phyloP scores from a whole-genome alignment of 1,140 invertebrate genomes.

The Apis dorsata region DNA sequence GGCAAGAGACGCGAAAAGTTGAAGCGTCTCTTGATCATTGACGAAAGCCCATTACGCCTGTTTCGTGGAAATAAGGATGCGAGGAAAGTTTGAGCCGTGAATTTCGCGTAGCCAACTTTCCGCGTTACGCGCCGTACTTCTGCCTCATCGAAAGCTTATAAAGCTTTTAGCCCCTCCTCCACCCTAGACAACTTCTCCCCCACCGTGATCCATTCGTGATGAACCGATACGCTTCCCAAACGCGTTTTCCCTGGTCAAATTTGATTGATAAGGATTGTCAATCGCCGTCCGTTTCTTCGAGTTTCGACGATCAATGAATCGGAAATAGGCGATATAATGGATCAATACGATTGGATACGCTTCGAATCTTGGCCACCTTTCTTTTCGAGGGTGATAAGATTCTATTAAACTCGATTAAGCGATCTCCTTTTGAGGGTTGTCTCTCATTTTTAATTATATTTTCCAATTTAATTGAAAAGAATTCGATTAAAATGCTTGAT shows the following conservation, averaged over 20 bases:
- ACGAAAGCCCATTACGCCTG: constrained; percentile 14
- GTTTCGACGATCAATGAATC: background rate
- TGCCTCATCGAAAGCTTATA: constrained; percentile 20
- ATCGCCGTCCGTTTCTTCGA: background rate
- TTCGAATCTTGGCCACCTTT: background rate
- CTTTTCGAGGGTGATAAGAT: background rate
- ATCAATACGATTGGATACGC: background rate
- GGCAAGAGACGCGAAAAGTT: background rate
- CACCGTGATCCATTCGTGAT: constrained; percentile 18
- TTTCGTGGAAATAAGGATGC: constrained; percentile 10
- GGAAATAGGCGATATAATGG: background rate
- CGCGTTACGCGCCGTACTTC: background rate
- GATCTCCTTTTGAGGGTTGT: no score
- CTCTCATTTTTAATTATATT: no score
- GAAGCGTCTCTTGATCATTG: background rate
- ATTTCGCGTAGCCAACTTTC: background rate
- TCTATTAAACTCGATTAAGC: no score
- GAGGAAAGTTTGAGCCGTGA: background rate
- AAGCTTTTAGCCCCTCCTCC: constrained; percentile 18
- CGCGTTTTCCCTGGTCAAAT: background rate
- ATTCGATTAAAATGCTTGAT: no score
- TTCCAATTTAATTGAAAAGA: no score
- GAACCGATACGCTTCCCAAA: constrained; percentile 8
- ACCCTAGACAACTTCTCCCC: background rate
- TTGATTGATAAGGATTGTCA: constrained; percentile 42